These are phyloP conservation scores for Elysia chlorotica DNA, from an alignment of 1,140 invertebrate species.

Conservation along the genomic window DNA sequence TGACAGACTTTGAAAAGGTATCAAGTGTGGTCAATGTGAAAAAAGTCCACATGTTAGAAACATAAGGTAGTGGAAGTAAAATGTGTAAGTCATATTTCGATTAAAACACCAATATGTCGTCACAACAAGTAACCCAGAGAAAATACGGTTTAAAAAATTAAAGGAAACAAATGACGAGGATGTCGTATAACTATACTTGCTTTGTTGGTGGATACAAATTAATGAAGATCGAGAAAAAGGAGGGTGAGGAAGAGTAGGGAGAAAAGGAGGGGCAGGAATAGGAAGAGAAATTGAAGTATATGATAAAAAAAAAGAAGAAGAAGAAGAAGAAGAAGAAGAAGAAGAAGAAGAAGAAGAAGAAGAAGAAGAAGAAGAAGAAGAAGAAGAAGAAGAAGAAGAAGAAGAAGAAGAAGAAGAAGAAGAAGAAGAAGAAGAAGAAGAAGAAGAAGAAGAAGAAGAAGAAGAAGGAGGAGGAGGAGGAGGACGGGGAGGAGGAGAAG, in stretches of 20 bases:
- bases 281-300: neutral
- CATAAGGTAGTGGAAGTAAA: too few relatives aligned
- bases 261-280: neutral
- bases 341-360: slow-evolving; percentile 7
- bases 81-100: too few relatives aligned
- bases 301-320: neutral
- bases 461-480: slow-evolving; percentile 20
- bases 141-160: too few relatives aligned
- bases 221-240: too few relatives aligned
- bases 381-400: slow-evolving; percentile 20
- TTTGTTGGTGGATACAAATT: too few relatives aligned
- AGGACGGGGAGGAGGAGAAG: slow-evolving; percentile 15
- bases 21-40: too few relatives aligned
- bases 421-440: slow-evolving; percentile 25
- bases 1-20: too few relatives aligned
- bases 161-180: too few relatives aligned
- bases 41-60: too few relatives aligned
- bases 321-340: slow-evolving; percentile 19
- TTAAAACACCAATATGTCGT: too few relatives aligned
- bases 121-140: too few relatives aligned
- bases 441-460: slow-evolving; percentile 17
- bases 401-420: slow-evolving; percentile 21
- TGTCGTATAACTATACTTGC: too few relatives aligned
- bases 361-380: slow-evolving; percentile 13
- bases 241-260: neutral